phyloP scores from a whole-genome alignment of 92 coral and sea anemone species.

The Chrysogorgia sp. region DNA sequence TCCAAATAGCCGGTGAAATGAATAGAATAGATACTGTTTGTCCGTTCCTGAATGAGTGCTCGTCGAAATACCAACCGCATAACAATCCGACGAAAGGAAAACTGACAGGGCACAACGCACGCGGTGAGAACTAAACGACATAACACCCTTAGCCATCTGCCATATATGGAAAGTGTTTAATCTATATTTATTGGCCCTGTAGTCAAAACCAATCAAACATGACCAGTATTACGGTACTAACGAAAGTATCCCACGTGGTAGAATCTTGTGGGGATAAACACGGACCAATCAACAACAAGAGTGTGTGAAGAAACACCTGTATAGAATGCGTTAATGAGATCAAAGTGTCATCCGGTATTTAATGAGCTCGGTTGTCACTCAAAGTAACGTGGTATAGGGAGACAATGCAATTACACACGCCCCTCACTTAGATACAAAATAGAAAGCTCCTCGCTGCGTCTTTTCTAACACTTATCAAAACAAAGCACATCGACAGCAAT shows the following conservation, averaged over 20 bases:
- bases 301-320: constrained; percentile 99
- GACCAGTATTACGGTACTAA: constrained; percentile 85
- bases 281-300: constrained; percentile 95
- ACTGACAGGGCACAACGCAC: constrained; percentile 99
- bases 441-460: constrained; percentile 97
- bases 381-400: constrained; percentile 99
- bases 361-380: constrained; percentile 99
- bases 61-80: constrained; percentile 39
- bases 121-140: constrained; percentile 99
- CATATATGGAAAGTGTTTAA: constrained; percentile 99
- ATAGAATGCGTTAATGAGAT: constrained; percentile 98
- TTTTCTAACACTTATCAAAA: constrained; percentile 97
- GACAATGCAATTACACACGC: constrained; percentile 92
- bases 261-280: constrained; percentile 99
- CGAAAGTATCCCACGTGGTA: constrained; percentile 99
- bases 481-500: constrained; percentile 79
- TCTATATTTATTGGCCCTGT: constrained; percentile 99
- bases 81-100: constrained; percentile 62
- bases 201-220: constrained; percentile 99
- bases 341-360: constrained; percentile 99
- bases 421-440: constrained; percentile 90
- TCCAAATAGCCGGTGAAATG: not conserved
- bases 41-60: constrained; percentile 21
- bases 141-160: constrained; percentile 99
- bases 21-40: constrained; percentile 19